Conservation (phyloP, 2,888 invertebrate species). For the Brachycybe producta region DNA sequence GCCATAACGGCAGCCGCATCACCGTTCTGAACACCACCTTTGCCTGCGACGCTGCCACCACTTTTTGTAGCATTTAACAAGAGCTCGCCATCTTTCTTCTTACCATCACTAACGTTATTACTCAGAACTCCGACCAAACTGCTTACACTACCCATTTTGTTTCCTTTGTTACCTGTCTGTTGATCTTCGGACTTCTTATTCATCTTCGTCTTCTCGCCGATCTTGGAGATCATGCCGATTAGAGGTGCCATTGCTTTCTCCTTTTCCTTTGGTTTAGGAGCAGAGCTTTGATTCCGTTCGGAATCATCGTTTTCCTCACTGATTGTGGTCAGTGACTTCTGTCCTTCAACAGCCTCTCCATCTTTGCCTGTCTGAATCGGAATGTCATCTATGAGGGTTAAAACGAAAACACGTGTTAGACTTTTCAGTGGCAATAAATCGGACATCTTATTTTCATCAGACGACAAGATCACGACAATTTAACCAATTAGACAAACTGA, state of each 20-base stretch:
- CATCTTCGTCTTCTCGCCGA: slow-evolving; percentile 1
- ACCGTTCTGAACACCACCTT: neutral
- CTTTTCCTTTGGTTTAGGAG: slow-evolving; percentile 2
- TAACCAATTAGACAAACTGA: neutral
- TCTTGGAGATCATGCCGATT: slow-evolving; percentile 11
- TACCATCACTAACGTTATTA: neutral
- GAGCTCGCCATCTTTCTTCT: neutral
- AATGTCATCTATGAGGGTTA: slow-evolving; percentile 57
- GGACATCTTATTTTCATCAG: neutral
- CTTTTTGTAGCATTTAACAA: neutral
- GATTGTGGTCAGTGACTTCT: slow-evolving; percentile 12
- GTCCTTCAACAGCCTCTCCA: neutral
- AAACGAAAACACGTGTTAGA: neutral
- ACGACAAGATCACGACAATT: neutral
- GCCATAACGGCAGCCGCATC: neutral
- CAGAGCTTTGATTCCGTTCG: neutral
- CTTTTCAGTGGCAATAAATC: neutral
- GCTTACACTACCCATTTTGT: no score
- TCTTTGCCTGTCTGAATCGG: slow-evolving; percentile 52
- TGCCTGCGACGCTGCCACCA: neutral
- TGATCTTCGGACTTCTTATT: neutral
- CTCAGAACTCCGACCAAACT: neutral
- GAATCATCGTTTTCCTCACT: slow-evolving; percentile 12
- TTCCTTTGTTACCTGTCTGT: neutral
- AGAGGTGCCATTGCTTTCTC: slow-evolving; percentile 13